Percentiles rank a stretch among this genome's conserved stretches.
Evolutionary conservation across 2,113 vertebrate genomes (phyloP).

Genomic region (Notothenia rossii): DNA sequence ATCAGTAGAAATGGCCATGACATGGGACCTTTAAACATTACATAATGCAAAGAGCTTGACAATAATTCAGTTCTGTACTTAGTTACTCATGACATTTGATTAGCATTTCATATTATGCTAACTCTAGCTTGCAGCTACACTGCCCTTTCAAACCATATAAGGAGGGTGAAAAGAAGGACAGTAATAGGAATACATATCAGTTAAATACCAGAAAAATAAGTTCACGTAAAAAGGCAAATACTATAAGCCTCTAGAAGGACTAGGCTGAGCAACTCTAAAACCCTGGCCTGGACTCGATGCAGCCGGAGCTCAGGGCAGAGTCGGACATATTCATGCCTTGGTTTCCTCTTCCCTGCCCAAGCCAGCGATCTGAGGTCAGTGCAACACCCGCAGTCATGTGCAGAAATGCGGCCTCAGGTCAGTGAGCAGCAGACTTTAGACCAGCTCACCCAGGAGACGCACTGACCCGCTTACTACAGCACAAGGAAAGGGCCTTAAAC

Average conservation of each 20-base stretch:
- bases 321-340: slow-evolving; percentile 17
- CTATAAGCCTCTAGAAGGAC: not conserved
- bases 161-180: slow-evolving; percentile 2
- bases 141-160: slow-evolving; percentile 27
- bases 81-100: slow-evolving; percentile 8
- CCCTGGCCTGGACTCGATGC: slow-evolving; percentile 20
- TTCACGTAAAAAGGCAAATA: slow-evolving; percentile 5
- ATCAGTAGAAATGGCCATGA: no score
- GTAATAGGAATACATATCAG: slow-evolving; percentile 7
- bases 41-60: not conserved
- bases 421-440: slow-evolving; percentile 61
- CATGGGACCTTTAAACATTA: not conserved
- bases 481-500: slow-evolving; percentile 36
- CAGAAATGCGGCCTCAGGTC: slow-evolving; percentile 64
- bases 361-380: slow-evolving; percentile 42
- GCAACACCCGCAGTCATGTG: slow-evolving; percentile 51
- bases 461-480: slow-evolving; percentile 68
- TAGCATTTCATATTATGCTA: not conserved
- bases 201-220: not conserved
- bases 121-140: not conserved
- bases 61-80: not conserved
- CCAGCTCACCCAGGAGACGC: slow-evolving; percentile 65
- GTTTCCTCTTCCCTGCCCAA: slow-evolving; percentile 39
- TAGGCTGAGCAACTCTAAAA: slow-evolving; percentile 24
- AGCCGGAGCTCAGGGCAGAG: slow-evolving; percentile 19